phyloP scores from a whole-genome alignment of 2,888 invertebrate species.

The Cantharis lateralis region DNA sequence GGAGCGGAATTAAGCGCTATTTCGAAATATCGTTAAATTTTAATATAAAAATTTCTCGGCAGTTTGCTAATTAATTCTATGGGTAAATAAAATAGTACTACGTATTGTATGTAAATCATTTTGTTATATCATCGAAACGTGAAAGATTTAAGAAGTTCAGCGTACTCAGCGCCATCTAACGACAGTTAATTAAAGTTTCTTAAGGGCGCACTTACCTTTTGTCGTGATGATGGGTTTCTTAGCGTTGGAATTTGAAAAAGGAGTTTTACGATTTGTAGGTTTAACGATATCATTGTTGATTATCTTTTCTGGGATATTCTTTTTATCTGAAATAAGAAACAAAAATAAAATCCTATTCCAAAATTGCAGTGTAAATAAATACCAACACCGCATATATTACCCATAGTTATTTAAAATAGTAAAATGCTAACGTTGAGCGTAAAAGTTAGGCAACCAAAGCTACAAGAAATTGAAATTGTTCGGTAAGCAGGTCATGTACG shows the following conservation, averaged over 20 bases:
- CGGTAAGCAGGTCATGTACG: background rate
- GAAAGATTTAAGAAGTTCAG: background rate
- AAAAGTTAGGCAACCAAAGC: background rate
- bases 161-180: background rate
- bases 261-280: slow-evolving; percentile 36
- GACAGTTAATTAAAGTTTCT: background rate
- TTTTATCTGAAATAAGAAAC: slow-evolving; percentile 43
- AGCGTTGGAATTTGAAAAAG: slow-evolving; percentile 43
- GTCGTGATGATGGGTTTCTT: slow-evolving; percentile 39
- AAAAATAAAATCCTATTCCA: background rate
- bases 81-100: background rate
- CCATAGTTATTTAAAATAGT: background rate
- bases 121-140: background rate
- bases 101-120: background rate
- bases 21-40: background rate
- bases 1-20: background rate
- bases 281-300: slow-evolving; percentile 37
- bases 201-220: slow-evolving; percentile 35
- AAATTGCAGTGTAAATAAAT: background rate
- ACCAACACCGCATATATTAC: background rate
- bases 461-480: background rate
- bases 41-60: background rate
- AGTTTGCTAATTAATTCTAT: background rate
- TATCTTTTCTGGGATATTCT: slow-evolving; percentile 36
- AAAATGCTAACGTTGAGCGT: too few species aligned